phyloP scores from a whole-genome alignment of 2,797 vertebrate species.

The Catharus ustulatus region DNA sequence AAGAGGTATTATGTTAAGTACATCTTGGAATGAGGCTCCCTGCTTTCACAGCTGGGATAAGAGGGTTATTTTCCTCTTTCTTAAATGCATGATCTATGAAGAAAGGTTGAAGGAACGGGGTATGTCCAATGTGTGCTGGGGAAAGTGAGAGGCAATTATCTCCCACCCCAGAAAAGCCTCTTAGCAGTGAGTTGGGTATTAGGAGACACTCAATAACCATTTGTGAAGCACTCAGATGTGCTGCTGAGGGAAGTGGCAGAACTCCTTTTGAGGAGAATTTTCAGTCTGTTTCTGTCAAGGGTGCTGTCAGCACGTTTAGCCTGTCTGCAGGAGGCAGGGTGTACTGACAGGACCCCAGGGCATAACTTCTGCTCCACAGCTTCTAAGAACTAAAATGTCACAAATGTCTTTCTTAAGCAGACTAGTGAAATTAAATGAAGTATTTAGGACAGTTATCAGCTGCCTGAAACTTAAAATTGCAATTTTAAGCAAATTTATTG shows the following conservation, averaged over 20 bases:
- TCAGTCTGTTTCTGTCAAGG: background rate
- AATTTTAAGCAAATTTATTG: background rate
- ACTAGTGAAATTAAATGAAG: background rate
- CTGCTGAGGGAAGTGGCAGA: background rate
- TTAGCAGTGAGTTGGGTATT: background rate
- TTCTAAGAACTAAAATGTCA: background rate
- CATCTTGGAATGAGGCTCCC: background rate
- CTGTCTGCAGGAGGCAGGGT: background rate
- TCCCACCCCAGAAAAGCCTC: background rate
- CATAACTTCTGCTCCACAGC: background rate
- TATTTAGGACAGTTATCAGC: background rate
- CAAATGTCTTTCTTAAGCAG: background rate
- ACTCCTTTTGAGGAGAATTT: background rate
- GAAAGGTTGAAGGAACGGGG: background rate
- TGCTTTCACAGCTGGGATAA: background rate
- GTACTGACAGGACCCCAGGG: background rate
- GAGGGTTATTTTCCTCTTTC: background rate
- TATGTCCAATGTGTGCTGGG: background rate
- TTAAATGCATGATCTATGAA: background rate
- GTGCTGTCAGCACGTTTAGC: background rate
- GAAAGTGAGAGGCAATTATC: background rate
- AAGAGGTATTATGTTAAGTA: background rate
- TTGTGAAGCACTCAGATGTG: background rate
- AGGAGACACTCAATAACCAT: background rate
- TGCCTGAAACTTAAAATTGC: background rate